Evolutionary conservation across 1,140 invertebrate species (phyloP), one percentile per base, ranked within the genome.

Genomic region (Meloidogyne exigua): DNA sequence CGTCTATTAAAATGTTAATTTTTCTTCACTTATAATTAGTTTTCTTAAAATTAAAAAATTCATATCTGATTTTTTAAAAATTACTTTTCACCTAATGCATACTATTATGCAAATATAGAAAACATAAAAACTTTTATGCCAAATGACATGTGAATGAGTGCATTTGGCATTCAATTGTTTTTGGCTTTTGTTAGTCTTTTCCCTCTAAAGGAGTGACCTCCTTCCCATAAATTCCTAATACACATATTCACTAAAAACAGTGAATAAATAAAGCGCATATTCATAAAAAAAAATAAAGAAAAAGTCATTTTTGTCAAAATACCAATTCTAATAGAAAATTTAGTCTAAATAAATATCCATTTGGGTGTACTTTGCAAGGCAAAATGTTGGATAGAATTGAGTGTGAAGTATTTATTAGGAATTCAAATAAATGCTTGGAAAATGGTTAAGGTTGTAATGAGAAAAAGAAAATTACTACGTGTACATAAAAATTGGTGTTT

Each of bases 351-450:
- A 15, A 44, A 18, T 2, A 13, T 15, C 15, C 15, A 44, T 15
- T 15, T 18, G 15, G 12, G 42, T 13, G 11, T 10, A 4, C 0
- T 0, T 39, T 39, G 0, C 9, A 4, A 44, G 13, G 0, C 15
- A 2, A 44, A 44, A 44, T 44, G 42, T 13, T 0, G 5, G 15
- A 44, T 15, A 44, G 18, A 44, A 44, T 44, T 13, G n/a, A 70
- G 25, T 62, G 15, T 70, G 11, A 26, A 25, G 13, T 62, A 15
- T 39, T 67, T 26, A 70, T 28, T 70, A 32, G 4, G 21, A 25
- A 64, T 71, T 12, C n/a, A 15, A 49, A 71, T 15, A 42, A 71
- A 71, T 28, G 44, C 5, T 71, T n/a, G 13, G 69, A 64, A 44
- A 71, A 39, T 5, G 36, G 36, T 21, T 21, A 39, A 39, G 36